These are phyloP conservation scores for Tragulus kanchil DNA, from an alignment of 2,113 vertebrate species.

Conservation along the genomic window DNA sequence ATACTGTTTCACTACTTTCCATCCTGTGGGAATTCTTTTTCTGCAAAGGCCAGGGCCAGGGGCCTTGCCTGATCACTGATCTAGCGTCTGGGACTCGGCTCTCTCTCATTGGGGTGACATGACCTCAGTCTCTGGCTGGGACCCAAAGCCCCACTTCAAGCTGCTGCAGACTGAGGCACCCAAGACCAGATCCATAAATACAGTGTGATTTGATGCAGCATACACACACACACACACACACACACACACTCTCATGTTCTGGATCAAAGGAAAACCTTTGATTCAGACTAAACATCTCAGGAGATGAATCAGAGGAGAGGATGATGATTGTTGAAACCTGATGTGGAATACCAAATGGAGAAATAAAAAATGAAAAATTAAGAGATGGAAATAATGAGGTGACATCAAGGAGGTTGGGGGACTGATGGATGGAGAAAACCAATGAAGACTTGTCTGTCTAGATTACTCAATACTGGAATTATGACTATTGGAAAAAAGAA, in stretches of 20 bases:
- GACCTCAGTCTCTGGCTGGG: background rate
- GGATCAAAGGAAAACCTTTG: background rate
- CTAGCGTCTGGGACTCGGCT: background rate
- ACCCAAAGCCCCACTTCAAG: background rate
- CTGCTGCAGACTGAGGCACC: background rate
- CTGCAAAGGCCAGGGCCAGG: background rate
- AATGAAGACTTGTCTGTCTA: background rate
- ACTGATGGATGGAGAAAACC: background rate
- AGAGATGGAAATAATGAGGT: background rate
- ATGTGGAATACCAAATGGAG: background rate
- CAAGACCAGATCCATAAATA: background rate
- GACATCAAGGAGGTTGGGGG: background rate
- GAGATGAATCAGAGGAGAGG: background rate
- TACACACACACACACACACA: fast-evolving
- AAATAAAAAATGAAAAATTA: background rate
- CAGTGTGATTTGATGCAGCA: fast-evolving
- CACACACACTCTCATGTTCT: background rate
- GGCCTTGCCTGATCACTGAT: background rate
- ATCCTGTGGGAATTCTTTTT: background rate
- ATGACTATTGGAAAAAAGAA: background rate
- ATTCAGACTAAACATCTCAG: background rate
- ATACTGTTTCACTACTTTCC: background rate
- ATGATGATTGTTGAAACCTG: background rate
- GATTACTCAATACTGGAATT: background rate
- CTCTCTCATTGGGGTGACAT: background rate